These are phyloP conservation scores for Sebastes cheni DNA, from an alignment of 2,797 vertebrate species.

Conservation along the genomic window DNA sequence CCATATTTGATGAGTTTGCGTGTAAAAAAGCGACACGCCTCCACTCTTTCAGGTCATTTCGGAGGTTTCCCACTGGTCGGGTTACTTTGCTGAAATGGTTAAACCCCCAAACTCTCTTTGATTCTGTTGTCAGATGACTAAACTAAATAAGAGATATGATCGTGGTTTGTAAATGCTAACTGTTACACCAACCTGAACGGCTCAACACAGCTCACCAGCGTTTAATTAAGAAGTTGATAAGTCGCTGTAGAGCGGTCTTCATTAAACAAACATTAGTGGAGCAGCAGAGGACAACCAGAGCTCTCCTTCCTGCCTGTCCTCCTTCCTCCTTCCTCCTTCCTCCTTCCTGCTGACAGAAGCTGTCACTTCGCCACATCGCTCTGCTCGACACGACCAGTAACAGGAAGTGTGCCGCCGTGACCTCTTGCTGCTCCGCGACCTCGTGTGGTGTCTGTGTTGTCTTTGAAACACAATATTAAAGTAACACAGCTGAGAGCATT, in stretches of 20 bases:
- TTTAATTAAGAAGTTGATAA: not conserved
- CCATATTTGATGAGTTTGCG: too few relatives aligned
- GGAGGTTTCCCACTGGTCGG: too few relatives aligned
- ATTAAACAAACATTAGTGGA: slow-evolving; percentile 25
- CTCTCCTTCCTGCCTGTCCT: slow-evolving; percentile 27
- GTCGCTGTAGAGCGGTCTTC: not conserved
- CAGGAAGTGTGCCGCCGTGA: slow-evolving; percentile 49
- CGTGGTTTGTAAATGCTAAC: not conserved
- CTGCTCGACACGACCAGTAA: slow-evolving; percentile 37
- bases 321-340: not conserved
- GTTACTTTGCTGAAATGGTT: not conserved
- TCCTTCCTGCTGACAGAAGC: slow-evolving; percentile 34
- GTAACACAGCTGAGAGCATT: slow-evolving; percentile 38
- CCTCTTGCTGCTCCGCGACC: slow-evolving; percentile 24
- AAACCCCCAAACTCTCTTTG: not conserved
- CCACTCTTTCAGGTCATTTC: too few relatives aligned
- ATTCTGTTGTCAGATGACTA: not conserved
- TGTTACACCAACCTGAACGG: not conserved
- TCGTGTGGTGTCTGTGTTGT: slow-evolving; percentile 46
- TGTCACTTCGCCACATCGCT: slow-evolving; percentile 53
- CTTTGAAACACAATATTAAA: slow-evolving; percentile 45
- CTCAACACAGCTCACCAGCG: not conserved
- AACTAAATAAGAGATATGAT: not conserved
- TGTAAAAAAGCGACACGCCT: too few relatives aligned
- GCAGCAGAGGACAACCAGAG: slow-evolving; percentile 1